A percentile compares a stretch with the other conserved stretches of the same genome.
phyloP scores from a whole-genome alignment of 2,888 invertebrate species.

The Cerceris rybyensis region DNA sequence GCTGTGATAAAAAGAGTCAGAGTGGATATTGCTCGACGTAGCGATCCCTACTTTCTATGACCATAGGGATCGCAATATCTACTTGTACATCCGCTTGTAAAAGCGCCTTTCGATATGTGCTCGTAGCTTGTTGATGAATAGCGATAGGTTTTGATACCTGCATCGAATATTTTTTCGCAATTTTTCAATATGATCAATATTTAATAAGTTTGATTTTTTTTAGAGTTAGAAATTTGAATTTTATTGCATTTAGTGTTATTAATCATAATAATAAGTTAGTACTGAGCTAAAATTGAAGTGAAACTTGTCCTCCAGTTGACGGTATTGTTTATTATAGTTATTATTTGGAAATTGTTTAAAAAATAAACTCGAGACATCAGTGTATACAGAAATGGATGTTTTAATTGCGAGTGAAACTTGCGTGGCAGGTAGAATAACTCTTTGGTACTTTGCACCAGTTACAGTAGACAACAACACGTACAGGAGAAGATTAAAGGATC shows the following conservation, averaged over 20 bases:
- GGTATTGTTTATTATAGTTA: too few species aligned
- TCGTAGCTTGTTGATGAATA: not conserved
- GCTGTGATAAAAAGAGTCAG: constrained; percentile 17
- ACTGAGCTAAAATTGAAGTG: too few species aligned
- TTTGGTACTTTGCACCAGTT: constrained; percentile 17
- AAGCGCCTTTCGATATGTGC: not conserved
- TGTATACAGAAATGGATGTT: constrained; percentile 13
- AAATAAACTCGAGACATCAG: too few species aligned
- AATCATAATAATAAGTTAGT: too few species aligned
- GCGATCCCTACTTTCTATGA: constrained; percentile 7
- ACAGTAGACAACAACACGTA: constrained; percentile 12
- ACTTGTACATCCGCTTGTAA: not conserved
- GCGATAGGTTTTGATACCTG: too few species aligned
- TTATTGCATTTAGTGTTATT: too few species aligned
- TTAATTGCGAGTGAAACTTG: constrained; percentile 40
- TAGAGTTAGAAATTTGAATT: too few species aligned
- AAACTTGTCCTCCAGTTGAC: too few species aligned
- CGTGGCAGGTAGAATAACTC: constrained; percentile 32
- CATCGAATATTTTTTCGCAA: too few species aligned
- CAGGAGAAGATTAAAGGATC: constrained; percentile 59
- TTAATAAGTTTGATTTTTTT: too few species aligned
- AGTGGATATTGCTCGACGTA: constrained; percentile 19
- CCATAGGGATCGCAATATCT: not conserved
- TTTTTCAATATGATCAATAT: too few species aligned
- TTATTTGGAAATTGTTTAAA: too few species aligned